Percentiles rank a stretch among this genome's conserved stretches.
Evolutionary conservation across 2,797 vertebrate species (phyloP).

Genomic region (Coregonus ussuriensis): DNA sequence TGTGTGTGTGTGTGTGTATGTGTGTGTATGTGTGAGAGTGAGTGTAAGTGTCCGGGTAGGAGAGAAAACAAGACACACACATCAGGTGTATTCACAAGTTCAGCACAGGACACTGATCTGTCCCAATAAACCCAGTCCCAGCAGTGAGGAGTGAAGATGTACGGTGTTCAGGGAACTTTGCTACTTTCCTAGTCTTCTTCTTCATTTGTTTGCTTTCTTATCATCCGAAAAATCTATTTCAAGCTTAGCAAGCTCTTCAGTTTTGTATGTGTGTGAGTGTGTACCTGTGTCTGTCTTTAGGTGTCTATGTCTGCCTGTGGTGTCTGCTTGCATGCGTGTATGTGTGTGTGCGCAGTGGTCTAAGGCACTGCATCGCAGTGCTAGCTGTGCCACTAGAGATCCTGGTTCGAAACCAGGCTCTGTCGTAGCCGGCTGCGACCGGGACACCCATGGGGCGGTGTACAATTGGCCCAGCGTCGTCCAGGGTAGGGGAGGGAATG

Average conservation of each 20-base stretch:
- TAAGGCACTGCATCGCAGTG: too few species aligned
- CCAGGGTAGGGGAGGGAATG: too few species aligned
- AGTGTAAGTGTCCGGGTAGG: not conserved
- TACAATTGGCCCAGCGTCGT: too few species aligned
- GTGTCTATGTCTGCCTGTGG: not conserved
- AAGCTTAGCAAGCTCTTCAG: not conserved
- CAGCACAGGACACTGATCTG: not conserved
- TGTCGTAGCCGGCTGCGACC: too few species aligned
- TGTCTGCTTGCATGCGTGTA: not conserved
- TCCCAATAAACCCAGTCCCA: too few species aligned
- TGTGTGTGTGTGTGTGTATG: constrained; percentile 1
- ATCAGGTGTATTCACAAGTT: not conserved
- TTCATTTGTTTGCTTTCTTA: not conserved
- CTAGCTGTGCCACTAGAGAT: too few species aligned
- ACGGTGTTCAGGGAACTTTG: not conserved
- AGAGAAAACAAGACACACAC: not conserved
- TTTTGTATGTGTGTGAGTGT: not conserved
- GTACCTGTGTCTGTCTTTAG: not conserved
- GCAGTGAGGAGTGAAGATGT: too few species aligned
- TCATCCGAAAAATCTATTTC: not conserved
- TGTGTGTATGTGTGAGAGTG: not conserved
- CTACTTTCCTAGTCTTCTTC: not conserved
- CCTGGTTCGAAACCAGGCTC: too few species aligned
- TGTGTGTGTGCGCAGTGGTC: not conserved
- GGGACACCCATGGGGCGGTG: too few species aligned